Percentiles rank a stretch among this genome's conserved stretches.
Conservation (phyloP, 2,797 vertebrate genomes). For the Numenius phaeopus region DNA sequence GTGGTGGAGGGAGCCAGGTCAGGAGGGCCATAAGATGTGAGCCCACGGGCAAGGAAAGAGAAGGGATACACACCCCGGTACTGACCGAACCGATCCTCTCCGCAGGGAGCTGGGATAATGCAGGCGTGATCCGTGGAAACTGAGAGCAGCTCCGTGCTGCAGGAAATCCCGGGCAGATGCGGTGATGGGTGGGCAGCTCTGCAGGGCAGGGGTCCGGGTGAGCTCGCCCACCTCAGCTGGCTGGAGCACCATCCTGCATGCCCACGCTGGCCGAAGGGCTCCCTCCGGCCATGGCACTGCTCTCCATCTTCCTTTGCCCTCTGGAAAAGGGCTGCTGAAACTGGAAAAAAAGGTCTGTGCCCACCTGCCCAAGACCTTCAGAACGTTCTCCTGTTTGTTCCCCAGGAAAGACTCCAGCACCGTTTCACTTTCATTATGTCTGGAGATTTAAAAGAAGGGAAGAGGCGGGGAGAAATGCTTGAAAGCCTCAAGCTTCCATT, state of each 20-base stretch:
- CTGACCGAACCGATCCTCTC: accelerated
- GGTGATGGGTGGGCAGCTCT: background rate
- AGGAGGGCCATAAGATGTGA: background rate
- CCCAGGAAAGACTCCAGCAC: accelerated
- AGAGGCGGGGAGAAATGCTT: background rate
- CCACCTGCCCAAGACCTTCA: background rate
- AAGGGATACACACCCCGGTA: background rate
- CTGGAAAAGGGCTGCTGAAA: background rate
- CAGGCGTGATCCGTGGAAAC: background rate
- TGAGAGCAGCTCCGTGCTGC: accelerated
- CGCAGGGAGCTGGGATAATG: accelerated
- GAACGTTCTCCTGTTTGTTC: background rate
- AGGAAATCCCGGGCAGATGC: background rate
- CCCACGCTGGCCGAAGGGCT: accelerated
- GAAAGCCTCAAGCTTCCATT: background rate
- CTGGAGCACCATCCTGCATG: accelerated
- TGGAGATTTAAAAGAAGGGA: background rate
- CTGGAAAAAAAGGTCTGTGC: background rate
- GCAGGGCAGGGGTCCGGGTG: background rate
- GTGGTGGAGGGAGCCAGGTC: background rate
- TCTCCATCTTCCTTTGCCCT: background rate
- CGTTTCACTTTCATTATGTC: slow-evolving; percentile 28
- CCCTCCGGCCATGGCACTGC: accelerated
- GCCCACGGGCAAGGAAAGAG: background rate
- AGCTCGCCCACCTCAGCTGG: background rate